Evolutionary conservation across 2,797 vertebrate species (phyloP), one percentile per base, ranked within the genome.

Genomic region (Bothrops alternatus): DNA sequence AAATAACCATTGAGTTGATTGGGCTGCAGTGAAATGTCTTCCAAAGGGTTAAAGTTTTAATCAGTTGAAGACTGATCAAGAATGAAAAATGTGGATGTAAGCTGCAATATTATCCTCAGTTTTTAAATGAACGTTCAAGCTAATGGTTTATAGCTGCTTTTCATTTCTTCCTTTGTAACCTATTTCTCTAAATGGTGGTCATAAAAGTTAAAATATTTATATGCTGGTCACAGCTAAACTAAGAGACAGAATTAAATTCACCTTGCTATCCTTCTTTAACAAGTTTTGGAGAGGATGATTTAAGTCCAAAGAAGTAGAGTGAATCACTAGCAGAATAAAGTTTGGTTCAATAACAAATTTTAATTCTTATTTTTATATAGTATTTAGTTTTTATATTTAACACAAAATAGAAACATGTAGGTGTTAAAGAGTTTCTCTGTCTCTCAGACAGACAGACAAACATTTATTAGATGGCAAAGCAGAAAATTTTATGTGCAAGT

Each of bases 241-340:
- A 98, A 97, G 97, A 95, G 92, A 94, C 96, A 97, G 97, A 97
- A 97, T 98, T 97, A 97, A 98, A 98, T 98, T 98, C 97, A 96
- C 97, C 97, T 96, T 98, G 98, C 97, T 97, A 97, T 98, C 97
- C 97, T 98, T 97, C 97, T 97, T 97, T 98, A 98, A 98, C 97
- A 97, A 97, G 97, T 98, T 98, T 98, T 96, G 97, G 96, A 97
- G 97, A 97, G 95, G 96, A 97, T 97, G 97, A 98, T 97, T 97
- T 97, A 97, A 98, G 97, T 98, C 96, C 97, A 97, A 97, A 96
- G 96, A 97, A 97, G 95, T 96, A 92, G 96, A 96, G 95, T 98
- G 98, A 98, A 97, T 98, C 98, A 98, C 96, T 96, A 95, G 95
- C 96, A 97, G 96, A 97, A 97, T 97, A 97, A 98, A 97, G 96